Base-by-base conservation (phyloP, 2,797 vertebrate genomes). In the Manis crassicaudata region DNA sequence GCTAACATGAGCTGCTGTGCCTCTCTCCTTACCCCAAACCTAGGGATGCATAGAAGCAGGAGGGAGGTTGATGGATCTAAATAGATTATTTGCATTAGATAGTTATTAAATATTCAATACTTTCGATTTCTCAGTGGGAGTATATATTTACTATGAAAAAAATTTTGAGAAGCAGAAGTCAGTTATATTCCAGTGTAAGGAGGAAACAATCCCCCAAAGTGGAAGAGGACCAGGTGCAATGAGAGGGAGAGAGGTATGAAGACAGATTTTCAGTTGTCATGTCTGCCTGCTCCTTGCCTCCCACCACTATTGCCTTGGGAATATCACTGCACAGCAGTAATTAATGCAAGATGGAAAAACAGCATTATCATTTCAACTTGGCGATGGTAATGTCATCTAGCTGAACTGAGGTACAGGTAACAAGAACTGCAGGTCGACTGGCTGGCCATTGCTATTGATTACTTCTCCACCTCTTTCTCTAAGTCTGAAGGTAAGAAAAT, bases 311-410 rank as follows among this genome's bases (percentile, higher is more conserved):
- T 93, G 16, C 18, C 25, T 92, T 68, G 16, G 6, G 0, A 50
- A 76, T 11, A n/a, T 68, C 6, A 54, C 52, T 85, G 6, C 4
- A 3, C n/a, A 83, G 25, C 20, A 65, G 11, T 52, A 88, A 83
- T 72, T 88, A 95, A 76, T 9, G 1, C 32, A 90, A 96, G 29
- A 88, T 1, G 54, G 23, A 60, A n/a, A 92, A 88, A 52, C 3
- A 86, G 21, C 17, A 72, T 2, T 52, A 5, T 0, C 3, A 46
- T 29, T 80, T 88, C 6, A 87, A 2, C 27, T 56, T 89, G 7
- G 6, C 7, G 0, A 5, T 65, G 25, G 54, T 25, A 73, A 37
- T 52, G 62, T n/a, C n/a, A 81, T 21, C 13, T 52, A 35, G 27
- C 58, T 80, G 18, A 20, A 46, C 7, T 56, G 50, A 91, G 16